Evolutionary conservation across 2,888 invertebrate species (phyloP).

Genomic region (Parelbella ahira): DNA sequence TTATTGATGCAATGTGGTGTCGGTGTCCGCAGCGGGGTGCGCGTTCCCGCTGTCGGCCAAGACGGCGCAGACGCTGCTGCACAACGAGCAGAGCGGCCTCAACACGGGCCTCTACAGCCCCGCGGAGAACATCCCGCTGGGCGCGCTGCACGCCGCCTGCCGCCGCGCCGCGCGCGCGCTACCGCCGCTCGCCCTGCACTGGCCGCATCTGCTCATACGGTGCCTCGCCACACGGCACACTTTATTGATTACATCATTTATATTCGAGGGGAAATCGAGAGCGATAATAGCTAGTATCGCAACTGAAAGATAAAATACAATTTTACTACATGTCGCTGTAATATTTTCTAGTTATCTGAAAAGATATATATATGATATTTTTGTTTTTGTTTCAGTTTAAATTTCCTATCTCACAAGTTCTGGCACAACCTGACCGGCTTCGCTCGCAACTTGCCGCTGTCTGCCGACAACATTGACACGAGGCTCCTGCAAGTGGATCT

Average conservation of each 20-base stretch:
- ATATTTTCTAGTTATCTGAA: too few species aligned
- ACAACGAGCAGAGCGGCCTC: slow-evolving; percentile 71
- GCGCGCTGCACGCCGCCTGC: slow-evolving; percentile 80
- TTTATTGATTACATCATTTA: too few species aligned
- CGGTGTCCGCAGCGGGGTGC: slow-evolving; percentile 75
- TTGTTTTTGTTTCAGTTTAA: slow-evolving; percentile 73
- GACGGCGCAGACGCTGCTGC: slow-evolving; percentile 66
- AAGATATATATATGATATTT: too few species aligned
- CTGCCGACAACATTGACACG: slow-evolving; percentile 51
- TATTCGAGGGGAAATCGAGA: too few species aligned
- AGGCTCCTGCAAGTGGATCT: slow-evolving; percentile 81
- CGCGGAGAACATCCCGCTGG: slow-evolving; percentile 75
- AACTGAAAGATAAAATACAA: too few species aligned
- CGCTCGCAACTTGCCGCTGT: slow-evolving; percentile 53
- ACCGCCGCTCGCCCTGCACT: slow-evolving; percentile 86
- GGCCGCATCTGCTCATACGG: slow-evolving; percentile 87
- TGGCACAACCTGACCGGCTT: slow-evolving; percentile 83
- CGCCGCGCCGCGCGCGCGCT: slow-evolving; percentile 82
- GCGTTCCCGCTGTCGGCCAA: slow-evolving; percentile 70
- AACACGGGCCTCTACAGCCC: slow-evolving; percentile 74
- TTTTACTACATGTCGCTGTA: too few species aligned
- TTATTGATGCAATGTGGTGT: too few species aligned
- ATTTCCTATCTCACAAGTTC: slow-evolving; percentile 84
- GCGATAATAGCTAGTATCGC: too few species aligned
- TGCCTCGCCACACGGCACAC: too few species aligned